Conservation (phyloP, 1,140 invertebrate species). For the Platyscapa corneri region DNA sequence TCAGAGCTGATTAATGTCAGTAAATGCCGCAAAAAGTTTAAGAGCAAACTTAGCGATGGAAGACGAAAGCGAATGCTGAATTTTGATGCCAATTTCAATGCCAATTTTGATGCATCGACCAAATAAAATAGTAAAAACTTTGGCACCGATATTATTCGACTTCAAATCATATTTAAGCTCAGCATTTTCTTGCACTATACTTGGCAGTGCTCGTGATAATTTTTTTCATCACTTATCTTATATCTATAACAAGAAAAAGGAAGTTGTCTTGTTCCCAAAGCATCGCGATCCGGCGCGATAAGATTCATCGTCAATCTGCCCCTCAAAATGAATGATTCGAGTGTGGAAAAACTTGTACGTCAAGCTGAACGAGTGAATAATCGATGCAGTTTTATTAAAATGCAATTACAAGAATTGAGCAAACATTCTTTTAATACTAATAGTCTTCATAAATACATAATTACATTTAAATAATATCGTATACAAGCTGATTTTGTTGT, state of each 20-base stretch:
- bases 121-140: not conserved
- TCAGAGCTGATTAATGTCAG: too few species aligned
- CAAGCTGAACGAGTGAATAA: not conserved
- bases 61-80: not conserved
- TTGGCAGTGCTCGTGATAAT: not conserved
- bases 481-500: too few species aligned
- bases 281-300: not conserved
- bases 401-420: too few species aligned
- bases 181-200: not conserved
- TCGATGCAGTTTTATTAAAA: not conserved
- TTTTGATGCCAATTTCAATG: not conserved
- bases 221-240: not conserved
- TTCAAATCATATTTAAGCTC: too few species aligned
- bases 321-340: not conserved
- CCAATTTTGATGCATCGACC: too few species aligned
- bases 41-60: not conserved
- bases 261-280: not conserved
- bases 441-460: too few species aligned
- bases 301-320: not conserved
- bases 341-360: not conserved
- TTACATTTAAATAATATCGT: too few species aligned
- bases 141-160: not conserved
- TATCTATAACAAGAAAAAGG: not conserved
- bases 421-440: too few species aligned
- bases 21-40: not conserved